Evolutionary conservation across 2,888 invertebrate genomes (phyloP), one percentile per base, ranked within the genome.

Genomic region (Mantis religiosa): DNA sequence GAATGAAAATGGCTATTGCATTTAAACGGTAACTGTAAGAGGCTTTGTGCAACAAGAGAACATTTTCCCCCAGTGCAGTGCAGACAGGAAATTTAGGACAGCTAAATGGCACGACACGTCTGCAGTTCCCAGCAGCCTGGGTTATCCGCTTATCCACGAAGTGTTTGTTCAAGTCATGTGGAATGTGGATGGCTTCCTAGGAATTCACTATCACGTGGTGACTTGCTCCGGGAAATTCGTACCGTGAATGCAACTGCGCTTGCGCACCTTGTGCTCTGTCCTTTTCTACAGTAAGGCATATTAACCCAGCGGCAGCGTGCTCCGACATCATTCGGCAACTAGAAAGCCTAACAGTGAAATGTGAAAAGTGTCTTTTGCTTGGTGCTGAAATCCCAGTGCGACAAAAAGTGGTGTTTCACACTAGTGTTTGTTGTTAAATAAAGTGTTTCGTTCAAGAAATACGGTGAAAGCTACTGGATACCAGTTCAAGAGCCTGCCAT

Each of bases 201-300:
- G n/a, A 86, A 71, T 86, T 86, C 81, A 86, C 81, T 27, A 28
- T 86, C 86, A 86, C 86, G 86, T 86, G 86, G 28, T 28, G 41
- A 71, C 20, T 28, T 54, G 71, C 86, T 71, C 54, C 25, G 54
- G 54, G 54, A 71, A 71, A 20, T 71, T 71, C 54, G 54, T 71
- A 7, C 2, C 25, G 54, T 20, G 54, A 71, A 20, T 71, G 20
- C 2, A 71, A 71, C 4, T 6, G 54, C 54, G 54, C 54, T 71
- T 71, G 54, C 54, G 54, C 54, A 20, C 2, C 20, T 6, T 25
- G 6, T 71, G 15, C 54, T 71, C 54, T 25, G 54, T 71, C 54
- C 54, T 71, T 71, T 71, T 71, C 54, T 71, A 71, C 54, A 4
- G 54, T 71, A 25, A 20, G 25, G 54, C 54, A 20, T 71, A 20